Evolutionary conservation across 2,888 invertebrate genomes (phyloP).

Genomic region (Lamellibrachia columna): DNA sequence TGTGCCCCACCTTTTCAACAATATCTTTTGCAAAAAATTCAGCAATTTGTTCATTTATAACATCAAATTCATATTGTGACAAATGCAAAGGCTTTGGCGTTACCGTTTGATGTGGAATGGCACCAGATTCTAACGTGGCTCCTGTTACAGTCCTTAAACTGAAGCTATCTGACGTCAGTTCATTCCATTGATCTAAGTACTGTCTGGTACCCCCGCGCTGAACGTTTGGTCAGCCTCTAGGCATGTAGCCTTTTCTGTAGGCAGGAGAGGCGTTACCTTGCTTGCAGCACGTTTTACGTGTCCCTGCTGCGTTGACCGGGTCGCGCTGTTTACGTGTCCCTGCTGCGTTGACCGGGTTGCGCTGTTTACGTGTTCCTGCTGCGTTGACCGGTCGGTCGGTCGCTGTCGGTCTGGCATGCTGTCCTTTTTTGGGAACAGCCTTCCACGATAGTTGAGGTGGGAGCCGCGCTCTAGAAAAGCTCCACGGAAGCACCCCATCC

Average conservation of each 20-base stretch:
- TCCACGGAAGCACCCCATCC: not conserved
- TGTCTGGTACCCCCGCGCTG: not conserved
- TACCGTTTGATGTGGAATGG: not conserved
- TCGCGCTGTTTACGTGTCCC: not conserved
- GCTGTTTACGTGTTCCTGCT: not conserved
- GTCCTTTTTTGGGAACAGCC: not conserved
- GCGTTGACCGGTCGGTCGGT: not conserved
- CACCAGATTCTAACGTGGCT: not conserved
- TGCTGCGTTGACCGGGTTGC: not conserved
- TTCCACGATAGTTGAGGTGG: not conserved
- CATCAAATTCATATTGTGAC: not conserved
- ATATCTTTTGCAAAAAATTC: not conserved
- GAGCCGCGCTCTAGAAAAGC: not conserved
- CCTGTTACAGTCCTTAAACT: not conserved
- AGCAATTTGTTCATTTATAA: not conserved
- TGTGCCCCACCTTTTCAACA: not conserved
- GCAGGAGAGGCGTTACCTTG: not conserved
- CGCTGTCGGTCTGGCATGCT: not conserved
- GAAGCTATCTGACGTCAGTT: not conserved
- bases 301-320: not conserved
- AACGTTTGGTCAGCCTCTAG: not conserved
- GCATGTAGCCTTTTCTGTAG: not conserved
- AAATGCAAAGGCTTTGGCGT: not conserved
- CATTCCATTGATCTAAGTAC: not conserved
- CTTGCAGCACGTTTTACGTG: not conserved